A percentile compares a stretch with the other conserved stretches of the same genome.
These are phyloP conservation scores for Eutrigla gurnardus DNA, from an alignment of 2,797 vertebrate species.

Conservation along the genomic window DNA sequence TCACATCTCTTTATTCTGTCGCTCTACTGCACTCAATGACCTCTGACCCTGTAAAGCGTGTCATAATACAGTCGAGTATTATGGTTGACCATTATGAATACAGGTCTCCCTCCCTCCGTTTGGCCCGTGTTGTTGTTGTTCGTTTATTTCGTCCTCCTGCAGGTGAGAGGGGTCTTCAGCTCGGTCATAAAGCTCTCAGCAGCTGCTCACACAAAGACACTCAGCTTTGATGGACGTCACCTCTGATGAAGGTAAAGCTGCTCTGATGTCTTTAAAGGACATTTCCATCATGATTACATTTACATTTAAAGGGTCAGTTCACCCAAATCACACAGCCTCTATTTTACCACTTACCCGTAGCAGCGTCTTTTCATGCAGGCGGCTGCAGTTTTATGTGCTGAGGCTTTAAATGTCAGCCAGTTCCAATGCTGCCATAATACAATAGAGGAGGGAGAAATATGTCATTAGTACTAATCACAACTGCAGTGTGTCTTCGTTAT, in stretches of 20 bases:
- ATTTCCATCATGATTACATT: slow-evolving; percentile 70
- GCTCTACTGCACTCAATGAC: not conserved
- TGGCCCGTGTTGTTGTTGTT: not conserved
- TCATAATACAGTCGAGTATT: not conserved
- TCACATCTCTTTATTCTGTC: not conserved
- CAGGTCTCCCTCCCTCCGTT: too few relatives aligned
- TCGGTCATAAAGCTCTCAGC: slow-evolving; percentile 58
- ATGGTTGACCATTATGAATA: not conserved
- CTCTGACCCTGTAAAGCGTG: not conserved
- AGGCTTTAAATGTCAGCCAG: slow-evolving; percentile 11
- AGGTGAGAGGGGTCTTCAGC: slow-evolving; percentile 21
- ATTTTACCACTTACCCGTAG: not conserved
- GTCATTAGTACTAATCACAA: too few relatives aligned
- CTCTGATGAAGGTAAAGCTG: slow-evolving; percentile 57
- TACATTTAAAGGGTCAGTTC: slow-evolving; percentile 71
- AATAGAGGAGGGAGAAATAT: not conserved
- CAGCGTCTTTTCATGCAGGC: not conserved
- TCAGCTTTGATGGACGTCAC: slow-evolving; percentile 58
- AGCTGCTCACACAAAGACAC: slow-evolving; percentile 36
- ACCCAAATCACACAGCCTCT: slow-evolving; percentile 37
- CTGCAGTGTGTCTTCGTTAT: not conserved
- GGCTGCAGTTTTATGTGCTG: slow-evolving; percentile 11
- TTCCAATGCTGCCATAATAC: not conserved
- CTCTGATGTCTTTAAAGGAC: slow-evolving; percentile 49
- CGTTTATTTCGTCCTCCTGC: slow-evolving; percentile 14